These are phyloP conservation scores for Phoebastria nigripes DNA, from an alignment of 2,797 vertebrate species.

Conservation along the genomic window DNA sequence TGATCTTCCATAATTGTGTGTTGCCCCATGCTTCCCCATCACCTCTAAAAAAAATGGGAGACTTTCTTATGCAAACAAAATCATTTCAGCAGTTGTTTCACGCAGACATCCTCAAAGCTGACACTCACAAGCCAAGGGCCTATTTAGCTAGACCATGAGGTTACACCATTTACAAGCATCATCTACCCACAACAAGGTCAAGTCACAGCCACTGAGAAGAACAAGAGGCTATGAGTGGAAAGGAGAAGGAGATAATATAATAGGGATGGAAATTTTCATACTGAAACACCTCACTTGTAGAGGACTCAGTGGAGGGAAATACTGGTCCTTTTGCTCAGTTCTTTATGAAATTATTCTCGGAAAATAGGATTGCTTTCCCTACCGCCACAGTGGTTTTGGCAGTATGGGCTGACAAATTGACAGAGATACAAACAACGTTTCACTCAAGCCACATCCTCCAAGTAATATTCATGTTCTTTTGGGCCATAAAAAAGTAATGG, in stretches of 20 bases:
- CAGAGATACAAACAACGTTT: background rate
- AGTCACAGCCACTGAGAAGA: background rate
- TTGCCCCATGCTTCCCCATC: background rate
- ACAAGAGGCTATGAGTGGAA: background rate
- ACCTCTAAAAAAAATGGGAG: background rate
- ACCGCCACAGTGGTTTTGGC: background rate
- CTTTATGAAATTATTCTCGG: background rate
- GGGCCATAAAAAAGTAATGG: background rate
- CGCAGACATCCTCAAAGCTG: background rate
- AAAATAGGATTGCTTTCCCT: background rate
- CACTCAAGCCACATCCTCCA: background rate
- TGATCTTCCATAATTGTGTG: rapidly evolving
- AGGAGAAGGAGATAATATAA: background rate
- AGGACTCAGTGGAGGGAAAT: background rate
- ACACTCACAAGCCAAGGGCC: background rate
- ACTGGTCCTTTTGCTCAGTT: background rate
- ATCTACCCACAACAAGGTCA: background rate
- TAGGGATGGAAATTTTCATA: background rate
- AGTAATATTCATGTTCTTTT: background rate
- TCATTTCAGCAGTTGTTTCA: background rate
- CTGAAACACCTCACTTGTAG: background rate
- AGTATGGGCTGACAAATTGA: background rate
- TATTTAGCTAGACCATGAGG: background rate
- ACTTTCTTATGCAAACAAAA: background rate
- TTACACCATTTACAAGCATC: background rate